phyloP scores from a whole-genome alignment of 1,140 invertebrate species.

The Chelonus insularis region DNA sequence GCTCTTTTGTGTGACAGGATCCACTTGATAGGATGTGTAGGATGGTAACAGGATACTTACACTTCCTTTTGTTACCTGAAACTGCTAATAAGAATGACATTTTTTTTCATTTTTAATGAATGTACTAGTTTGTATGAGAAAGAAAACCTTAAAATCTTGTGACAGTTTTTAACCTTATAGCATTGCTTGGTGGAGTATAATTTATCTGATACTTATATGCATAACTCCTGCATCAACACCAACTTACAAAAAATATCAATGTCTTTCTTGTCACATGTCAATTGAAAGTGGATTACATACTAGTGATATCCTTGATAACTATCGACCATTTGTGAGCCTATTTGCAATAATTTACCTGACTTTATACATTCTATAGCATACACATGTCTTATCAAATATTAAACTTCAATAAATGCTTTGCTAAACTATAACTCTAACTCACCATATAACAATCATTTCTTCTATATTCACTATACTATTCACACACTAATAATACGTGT shows the following conservation, averaged over 20 bases:
- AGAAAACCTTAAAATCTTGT: too few species aligned
- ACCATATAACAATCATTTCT: neutral
- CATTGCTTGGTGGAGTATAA: too few species aligned
- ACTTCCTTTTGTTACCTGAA: constrained; percentile 55
- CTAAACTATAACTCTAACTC: neutral
- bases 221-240: too few species aligned
- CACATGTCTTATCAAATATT: neutral
- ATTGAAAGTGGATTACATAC: too few species aligned
- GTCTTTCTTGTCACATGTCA: neutral
- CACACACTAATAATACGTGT: too few species aligned
- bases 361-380: neutral
- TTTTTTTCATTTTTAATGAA: too few species aligned
- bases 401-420: neutral
- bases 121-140: too few species aligned
- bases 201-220: too few species aligned
- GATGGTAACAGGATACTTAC: constrained; percentile 51
- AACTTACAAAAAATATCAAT: neutral
- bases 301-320: neutral
- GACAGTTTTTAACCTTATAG: too few species aligned
- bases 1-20: constrained; percentile 49
- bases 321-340: neutral
- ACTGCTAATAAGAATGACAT: constrained; percentile 20
- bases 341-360: constrained; percentile 2
- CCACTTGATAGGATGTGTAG: constrained; percentile 60
- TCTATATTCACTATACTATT: too few species aligned